Percentiles rank a stretch among this genome's conserved stretches.
Evolutionary conservation across 2,113 vertebrate species (phyloP).

Genomic region (Eretmochelys imbricata): DNA sequence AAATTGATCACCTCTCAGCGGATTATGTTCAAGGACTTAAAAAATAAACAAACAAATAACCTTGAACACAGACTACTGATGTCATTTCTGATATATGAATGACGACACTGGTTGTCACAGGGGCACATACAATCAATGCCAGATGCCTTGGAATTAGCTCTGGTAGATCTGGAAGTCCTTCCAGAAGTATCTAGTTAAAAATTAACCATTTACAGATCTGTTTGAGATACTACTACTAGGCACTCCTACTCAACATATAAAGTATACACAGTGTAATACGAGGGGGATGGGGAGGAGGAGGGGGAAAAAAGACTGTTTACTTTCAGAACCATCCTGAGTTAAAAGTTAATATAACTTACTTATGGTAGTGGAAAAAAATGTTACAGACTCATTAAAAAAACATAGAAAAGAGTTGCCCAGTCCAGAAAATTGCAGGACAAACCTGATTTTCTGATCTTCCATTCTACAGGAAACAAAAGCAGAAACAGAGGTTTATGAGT

Average conservation of each 20-base stretch:
- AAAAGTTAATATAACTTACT: neutral
- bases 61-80: neutral
- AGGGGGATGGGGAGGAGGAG: neutral
- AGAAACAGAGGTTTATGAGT: neutral
- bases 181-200: conserved; percentile 18
- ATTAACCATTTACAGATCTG: neutral
- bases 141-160: neutral
- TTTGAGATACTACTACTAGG: neutral
- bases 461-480: neutral
- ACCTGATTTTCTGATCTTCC: neutral
- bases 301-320: neutral
- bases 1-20: neutral
- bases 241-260: neutral
- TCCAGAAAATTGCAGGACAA: neutral
- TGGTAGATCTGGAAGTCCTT: neutral
- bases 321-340: neutral
- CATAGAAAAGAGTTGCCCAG: neutral
- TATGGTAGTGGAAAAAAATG: neutral
- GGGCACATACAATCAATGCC: neutral
- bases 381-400: neutral
- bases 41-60: neutral
- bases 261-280: neutral
- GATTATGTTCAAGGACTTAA: neutral
- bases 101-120: conserved; percentile 14
- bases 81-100: neutral